These are phyloP conservation scores for Pseudeuparius sepicola DNA, from an alignment of 2,888 invertebrate genomes.

Conservation along the genomic window DNA sequence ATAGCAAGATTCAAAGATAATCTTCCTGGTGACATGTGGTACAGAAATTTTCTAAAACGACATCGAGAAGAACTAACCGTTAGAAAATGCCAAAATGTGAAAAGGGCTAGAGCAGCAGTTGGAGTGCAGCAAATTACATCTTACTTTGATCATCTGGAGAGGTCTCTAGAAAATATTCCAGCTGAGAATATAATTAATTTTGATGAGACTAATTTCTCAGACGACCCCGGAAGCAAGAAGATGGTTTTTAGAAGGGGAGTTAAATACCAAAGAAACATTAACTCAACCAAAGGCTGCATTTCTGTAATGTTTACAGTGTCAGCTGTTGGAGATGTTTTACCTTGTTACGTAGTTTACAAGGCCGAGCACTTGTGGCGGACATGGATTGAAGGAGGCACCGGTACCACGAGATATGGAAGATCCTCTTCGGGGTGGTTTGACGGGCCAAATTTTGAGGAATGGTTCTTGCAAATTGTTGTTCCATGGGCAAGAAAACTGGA, in stretches of 20 bases:
- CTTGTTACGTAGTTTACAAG: slow-evolving; percentile 5
- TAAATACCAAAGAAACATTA: slow-evolving; percentile 6
- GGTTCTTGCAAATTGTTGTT: too few species aligned
- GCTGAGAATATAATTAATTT: slow-evolving; percentile 2
- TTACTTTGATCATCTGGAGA: slow-evolving; percentile 10
- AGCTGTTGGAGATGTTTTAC: slow-evolving; percentile 4
- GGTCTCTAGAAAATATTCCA: slow-evolving; percentile 8
- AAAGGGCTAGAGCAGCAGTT: slow-evolving; percentile 9
- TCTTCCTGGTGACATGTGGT: slow-evolving; percentile 8
- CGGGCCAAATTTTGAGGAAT: too few species aligned
- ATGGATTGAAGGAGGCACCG: slow-evolving; percentile 6
- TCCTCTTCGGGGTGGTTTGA: slow-evolving; percentile 6
- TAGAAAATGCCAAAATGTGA: slow-evolving; percentile 10
- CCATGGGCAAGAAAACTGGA: too few species aligned
- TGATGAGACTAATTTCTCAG: slow-evolving; percentile 5
- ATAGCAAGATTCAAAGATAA: too few species aligned
- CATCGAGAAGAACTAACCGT: slow-evolving; percentile 8
- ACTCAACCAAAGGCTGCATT: slow-evolving; percentile 8
- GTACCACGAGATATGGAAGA: too few species aligned
- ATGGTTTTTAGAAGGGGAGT: too few species aligned
- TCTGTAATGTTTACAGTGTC: slow-evolving; percentile 6
- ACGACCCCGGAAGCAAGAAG: slow-evolving; percentile 3
- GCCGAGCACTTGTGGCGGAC: slow-evolving; percentile 8
- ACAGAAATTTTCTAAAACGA: slow-evolving; percentile 5
- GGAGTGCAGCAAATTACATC: slow-evolving; percentile 8